Evolutionary conservation across 1,140 invertebrate genomes (phyloP).

Genomic region (Theocolax elegans): DNA sequence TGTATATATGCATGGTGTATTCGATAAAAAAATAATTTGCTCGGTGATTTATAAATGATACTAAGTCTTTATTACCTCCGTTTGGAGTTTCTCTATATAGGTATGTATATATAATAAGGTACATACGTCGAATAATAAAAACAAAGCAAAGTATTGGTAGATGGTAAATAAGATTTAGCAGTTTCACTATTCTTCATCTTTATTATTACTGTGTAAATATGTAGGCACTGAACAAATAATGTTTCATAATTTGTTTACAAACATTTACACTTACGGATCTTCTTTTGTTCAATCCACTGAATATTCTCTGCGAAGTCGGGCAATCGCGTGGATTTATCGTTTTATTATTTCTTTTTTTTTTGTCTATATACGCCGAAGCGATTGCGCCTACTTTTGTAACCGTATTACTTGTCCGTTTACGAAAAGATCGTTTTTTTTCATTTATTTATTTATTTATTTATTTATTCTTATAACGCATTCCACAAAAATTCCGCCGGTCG

Average conservation of each 20-base stretch:
- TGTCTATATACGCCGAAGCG: too few species aligned
- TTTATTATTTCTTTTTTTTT: too few species aligned
- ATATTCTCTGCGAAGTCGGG: slow-evolving; percentile 57
- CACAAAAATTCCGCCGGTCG: slow-evolving; percentile 30
- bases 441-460: slow-evolving; percentile 38
- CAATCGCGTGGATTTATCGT: slow-evolving; percentile 36
- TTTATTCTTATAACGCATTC: slow-evolving; percentile 40
- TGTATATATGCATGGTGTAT: too few species aligned
- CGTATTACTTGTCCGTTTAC: slow-evolving; percentile 44
- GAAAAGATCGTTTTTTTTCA: slow-evolving; percentile 36
- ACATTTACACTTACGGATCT: slow-evolving; percentile 66
- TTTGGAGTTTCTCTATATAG: too few species aligned
- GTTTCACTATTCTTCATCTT: slow-evolving; percentile 65
- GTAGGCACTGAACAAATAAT: slow-evolving; percentile 69
- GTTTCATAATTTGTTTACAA: slow-evolving; percentile 68
- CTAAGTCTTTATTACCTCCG: too few species aligned
- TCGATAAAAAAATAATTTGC: too few species aligned
- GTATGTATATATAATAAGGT: too few species aligned
- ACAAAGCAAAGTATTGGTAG: slow-evolving; percentile 11
- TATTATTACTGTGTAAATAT: slow-evolving; percentile 69
- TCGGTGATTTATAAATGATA: too few species aligned
- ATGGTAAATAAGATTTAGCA: slow-evolving; percentile 31
- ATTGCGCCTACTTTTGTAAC: slow-evolving; percentile 49
- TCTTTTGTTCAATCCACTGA: slow-evolving; percentile 59
- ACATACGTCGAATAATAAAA: slow-evolving; percentile 18